phyloP scores from a whole-genome alignment of 1,140 invertebrate species.

The Drosophila rufa region DNA sequence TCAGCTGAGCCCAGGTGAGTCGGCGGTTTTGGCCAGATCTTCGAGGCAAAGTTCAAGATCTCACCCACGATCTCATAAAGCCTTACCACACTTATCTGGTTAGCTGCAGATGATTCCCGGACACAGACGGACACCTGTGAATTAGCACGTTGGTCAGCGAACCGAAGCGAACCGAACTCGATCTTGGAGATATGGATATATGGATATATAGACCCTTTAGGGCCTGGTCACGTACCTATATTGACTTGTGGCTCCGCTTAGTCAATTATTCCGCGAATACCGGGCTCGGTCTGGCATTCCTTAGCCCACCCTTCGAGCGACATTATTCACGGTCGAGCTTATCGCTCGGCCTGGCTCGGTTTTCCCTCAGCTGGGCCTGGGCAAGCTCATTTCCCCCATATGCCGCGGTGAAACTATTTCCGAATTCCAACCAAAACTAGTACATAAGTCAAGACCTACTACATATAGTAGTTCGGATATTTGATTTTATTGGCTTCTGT shows the following conservation, averaged over 20 bases:
- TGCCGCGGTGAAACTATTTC: constrained; percentile 14
- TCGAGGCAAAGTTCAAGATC: constrained; percentile 7
- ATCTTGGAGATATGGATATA: not conserved
- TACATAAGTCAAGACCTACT: not conserved
- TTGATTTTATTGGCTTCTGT: constrained; percentile 11
- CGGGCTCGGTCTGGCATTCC: not conserved
- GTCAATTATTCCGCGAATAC: constrained; percentile 12
- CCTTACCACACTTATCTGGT: constrained; percentile 15
- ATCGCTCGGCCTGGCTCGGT: constrained; percentile 7
- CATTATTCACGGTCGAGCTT: constrained; percentile 17
- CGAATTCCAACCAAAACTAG: not conserved
- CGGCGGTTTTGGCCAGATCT: constrained; percentile 1
- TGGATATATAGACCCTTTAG: not conserved
- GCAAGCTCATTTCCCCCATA: not conserved
- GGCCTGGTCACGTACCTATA: not conserved
- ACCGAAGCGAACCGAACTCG: constrained; percentile 9
- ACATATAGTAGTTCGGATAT: constrained; percentile 32
- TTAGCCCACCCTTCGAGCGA: not conserved
- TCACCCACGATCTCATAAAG: constrained; percentile 19
- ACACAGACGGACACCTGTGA: constrained; percentile 2
- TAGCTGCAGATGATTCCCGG: constrained; percentile 34
- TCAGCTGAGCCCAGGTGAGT: constrained; percentile 18
- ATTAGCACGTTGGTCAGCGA: constrained; percentile 20
- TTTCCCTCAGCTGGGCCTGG: constrained; percentile 15
- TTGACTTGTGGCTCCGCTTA: constrained; percentile 1